Evolutionary conservation across 2,888 invertebrate species (phyloP).

Genomic region (Tetropium fuscum): DNA sequence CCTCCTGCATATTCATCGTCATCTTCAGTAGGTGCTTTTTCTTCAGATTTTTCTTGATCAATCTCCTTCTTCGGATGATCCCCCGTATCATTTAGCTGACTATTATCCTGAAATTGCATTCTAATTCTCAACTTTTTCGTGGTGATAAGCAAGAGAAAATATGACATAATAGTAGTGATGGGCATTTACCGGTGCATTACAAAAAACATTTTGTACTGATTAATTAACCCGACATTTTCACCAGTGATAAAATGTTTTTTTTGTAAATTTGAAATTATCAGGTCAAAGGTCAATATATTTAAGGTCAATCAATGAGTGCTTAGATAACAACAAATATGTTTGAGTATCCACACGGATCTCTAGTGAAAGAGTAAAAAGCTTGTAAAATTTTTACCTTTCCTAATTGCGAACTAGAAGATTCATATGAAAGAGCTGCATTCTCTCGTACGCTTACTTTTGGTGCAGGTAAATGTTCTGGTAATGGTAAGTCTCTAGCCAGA

Average conservation of each 20-base stretch:
- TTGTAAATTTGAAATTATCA: no score
- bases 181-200: no score
- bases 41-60: background rate
- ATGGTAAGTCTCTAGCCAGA: conserved; percentile 76
- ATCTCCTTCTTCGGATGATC: conserved; percentile 19
- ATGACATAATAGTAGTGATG: no score
- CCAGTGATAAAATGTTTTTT: no score
- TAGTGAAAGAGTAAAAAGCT: conserved; percentile 83
- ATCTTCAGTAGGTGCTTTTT: conserved; percentile 31
- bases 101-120: conserved; percentile 6
- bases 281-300: no score
- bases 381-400: conserved; percentile 48
- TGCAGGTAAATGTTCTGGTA: conserved; percentile 72
- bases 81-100: conserved; percentile 37
- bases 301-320: no score
- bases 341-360: conserved; percentile 81
- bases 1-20: conserved; percentile 54
- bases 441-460: conserved; percentile 63
- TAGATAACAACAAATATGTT: no score
- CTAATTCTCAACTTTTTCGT: no score
- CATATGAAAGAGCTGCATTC: conserved; percentile 79
- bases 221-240: no score
- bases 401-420: conserved; percentile 67
- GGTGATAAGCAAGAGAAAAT: no score
- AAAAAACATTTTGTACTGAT: no score